Evolutionary conservation across 2,888 invertebrate species (phyloP), one percentile per base, ranked within the genome.

Genomic region (Callimorpha dominula): DNA sequence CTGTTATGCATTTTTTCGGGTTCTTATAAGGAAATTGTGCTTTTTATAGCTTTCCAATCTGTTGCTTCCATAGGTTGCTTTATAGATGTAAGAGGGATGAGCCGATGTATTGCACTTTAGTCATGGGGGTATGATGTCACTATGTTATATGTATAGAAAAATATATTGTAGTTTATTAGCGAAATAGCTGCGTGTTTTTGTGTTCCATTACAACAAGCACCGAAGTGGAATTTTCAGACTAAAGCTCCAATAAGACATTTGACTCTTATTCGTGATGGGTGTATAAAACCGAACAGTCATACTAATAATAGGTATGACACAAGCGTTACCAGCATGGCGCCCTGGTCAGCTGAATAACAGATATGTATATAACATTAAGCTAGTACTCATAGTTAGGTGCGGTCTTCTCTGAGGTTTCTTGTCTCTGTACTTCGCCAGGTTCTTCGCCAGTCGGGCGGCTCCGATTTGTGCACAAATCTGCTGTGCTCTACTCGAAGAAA

Each of bases 21-120:
- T 49, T 73, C 42, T 70, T 79, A n/a, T 50, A 75, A 69, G 63
- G 65, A 72, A 70, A 57, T 49, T 66, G 42, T 31, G 52, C 67
- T n/a, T 31, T 31, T 46, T n/a, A 71, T 42, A 40, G 60, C 14
- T 15, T 60, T 49, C 42, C 17, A 54, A n/a, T 11, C 6, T 46
- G 42, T 42, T 46, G n/a, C 52, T 42, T 66, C 17, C n/a, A 70
- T 54, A 4, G 65, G 63, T 64, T 14, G 12, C 6, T 66, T 17
- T 7, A 0, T 52, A 52, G 1, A 52, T 17, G 17, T 17, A 17
- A 52, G 52, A 52, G 52, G 17, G 12, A 50, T 50, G 50, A 5
- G 17, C 8, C 6, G 12, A 11, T 11, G 49, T 0, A 31, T 31
- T 31, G 11, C 46, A 46, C 2, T 46, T 6, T 46, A 46, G 46